Evolutionary conservation across 2,113 vertebrate species (phyloP).

Genomic region (Canis aureus): DNA sequence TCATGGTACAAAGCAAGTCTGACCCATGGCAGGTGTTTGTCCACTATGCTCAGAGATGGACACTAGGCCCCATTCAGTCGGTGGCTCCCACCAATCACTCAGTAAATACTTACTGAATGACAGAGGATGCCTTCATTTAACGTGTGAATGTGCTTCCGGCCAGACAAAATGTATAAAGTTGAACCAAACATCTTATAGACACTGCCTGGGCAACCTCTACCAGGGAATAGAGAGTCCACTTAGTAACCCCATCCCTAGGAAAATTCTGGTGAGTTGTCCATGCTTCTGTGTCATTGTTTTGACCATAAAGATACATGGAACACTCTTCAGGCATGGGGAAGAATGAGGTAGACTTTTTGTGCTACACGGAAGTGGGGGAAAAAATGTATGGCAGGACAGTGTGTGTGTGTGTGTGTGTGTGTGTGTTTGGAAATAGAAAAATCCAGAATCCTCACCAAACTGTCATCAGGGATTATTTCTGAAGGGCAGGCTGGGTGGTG

Average conservation of each 20-base stretch:
- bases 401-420: not conserved
- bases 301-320: not conserved
- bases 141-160: not conserved
- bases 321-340: too few species aligned
- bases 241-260: not conserved
- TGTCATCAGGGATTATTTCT: not conserved
- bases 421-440: not conserved
- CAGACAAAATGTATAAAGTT: too few species aligned
- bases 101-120: not conserved
- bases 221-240: rapidly evolving
- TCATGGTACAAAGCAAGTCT: rapidly evolving
- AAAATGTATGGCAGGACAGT: too few species aligned
- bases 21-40: not conserved
- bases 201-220: not conserved
- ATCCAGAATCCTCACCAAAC: not conserved
- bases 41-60: not conserved
- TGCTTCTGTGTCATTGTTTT: not conserved
- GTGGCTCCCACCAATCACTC: not conserved
- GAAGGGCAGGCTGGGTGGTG: not conserved
- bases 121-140: not conserved
- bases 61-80: not conserved
- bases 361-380: not conserved
- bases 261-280: not conserved
- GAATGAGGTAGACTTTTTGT: not conserved
- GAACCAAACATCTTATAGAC: too few species aligned